Base-by-base conservation (phyloP, 1,140 invertebrate genomes). In the Manduca sexta region DNA sequence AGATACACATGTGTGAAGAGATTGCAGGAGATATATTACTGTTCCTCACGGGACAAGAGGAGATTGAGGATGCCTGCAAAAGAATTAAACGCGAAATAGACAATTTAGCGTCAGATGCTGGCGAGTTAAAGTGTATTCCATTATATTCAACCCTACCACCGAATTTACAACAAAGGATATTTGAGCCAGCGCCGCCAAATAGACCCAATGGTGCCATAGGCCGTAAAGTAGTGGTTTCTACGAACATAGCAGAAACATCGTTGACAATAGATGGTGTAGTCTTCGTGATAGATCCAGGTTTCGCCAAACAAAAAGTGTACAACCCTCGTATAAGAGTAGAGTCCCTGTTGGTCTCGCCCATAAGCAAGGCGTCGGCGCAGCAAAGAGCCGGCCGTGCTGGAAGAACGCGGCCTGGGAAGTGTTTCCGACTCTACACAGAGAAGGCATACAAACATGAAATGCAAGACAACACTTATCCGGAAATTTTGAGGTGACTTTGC, bases 231-330 rank as follows among this genome's bases (percentile, higher is more conserved):
- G 98, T 99, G 0, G 96, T 99, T 0, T 99, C 98, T 0, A 99
- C 98, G 0, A 99, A 99, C 76, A 99, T 99, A 64, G 98, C 98
- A 0, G 98, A 99, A 88, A 99, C 98, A 0, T 99, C 98, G 0
- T 87, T 99, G 3, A 99, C 98, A 1, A 99, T 99, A 69, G 98
- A 99, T 75, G 98, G 98, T 49, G 97, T 99, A n/a, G 98, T 99
- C 4, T 99, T 99, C 88, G 98, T 99, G 1, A 99, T 99, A 73
- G 98, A 99, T 88, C 98, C 98, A n/a, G 98, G 98, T 11, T 99
- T 99, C 89, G 97, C 98, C 0, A 99, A 99, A 83, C 98, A 99
- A 83, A 99, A 83, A 47, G 79, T 83, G 33, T 82, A 81, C 44
- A 82, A 84, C 29, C 81, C 81, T 1, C 63, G 81, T n/a, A 79